Evolutionary conservation across 2,113 vertebrate species (phyloP).

Genomic region (Gorsachius goisagi): DNA sequence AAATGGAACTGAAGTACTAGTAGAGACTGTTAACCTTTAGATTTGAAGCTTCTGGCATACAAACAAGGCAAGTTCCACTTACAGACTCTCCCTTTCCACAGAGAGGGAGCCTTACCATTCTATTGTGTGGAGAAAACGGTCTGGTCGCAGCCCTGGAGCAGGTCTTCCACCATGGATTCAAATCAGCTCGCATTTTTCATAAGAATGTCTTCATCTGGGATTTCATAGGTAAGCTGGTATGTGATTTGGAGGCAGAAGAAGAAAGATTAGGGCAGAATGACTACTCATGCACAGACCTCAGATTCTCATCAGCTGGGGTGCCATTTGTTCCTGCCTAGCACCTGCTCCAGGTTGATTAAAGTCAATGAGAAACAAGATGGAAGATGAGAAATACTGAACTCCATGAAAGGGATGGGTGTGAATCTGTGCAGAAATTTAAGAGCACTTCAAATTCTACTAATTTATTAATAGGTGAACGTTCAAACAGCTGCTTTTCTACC

Average conservation of each 20-base stretch:
- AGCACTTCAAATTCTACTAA: neutral
- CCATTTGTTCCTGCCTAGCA: neutral
- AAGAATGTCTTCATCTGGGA: slow-evolving; percentile 98
- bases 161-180: slow-evolving; percentile 94
- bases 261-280: neutral
- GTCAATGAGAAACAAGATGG: neutral
- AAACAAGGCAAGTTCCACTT: neutral
- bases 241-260: neutral
- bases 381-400: neutral
- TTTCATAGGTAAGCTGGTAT: slow-evolving; percentile 85
- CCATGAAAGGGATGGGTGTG: neutral
- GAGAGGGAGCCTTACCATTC: slow-evolving; percentile 91
- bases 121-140: slow-evolving; percentile 92
- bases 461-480: neutral
- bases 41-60: neutral
- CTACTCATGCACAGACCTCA: fast-evolving
- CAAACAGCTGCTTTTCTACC: neutral
- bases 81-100: slow-evolving; percentile 49
- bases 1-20: neutral
- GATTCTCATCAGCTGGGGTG: neutral
- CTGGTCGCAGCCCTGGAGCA: slow-evolving; percentile 91
- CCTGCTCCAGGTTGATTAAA: neutral
- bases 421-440: neutral
- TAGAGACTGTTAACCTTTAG: neutral
- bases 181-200: slow-evolving; percentile 90